Evolutionary conservation across 2,113 vertebrate species (phyloP), one percentile per base, ranked within the genome.

Genomic region (Passer domesticus): DNA sequence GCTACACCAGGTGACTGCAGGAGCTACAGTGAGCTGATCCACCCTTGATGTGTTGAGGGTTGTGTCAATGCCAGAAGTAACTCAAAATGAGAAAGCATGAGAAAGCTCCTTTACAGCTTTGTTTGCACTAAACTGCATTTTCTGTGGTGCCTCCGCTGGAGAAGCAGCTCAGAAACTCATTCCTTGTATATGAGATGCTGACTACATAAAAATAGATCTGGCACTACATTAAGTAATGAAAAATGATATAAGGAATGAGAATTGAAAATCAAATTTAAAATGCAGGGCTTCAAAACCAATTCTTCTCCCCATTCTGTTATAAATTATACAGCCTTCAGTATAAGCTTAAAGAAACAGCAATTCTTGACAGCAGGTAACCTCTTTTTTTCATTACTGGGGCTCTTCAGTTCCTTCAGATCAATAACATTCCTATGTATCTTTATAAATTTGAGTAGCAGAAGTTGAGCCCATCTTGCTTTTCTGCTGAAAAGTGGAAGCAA

Each of bases 401-500:
- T 94, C 85, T 80, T 55, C 30, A 39, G 53, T 81, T 94, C 59
- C 55, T 92, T 66, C n/a, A 41, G 95, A 97, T 96, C 97, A 93
- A 97, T 69, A 94, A 35, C 0, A 3, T 33, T 70, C 63, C 87
- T 52, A 55, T 30, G 14, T 77, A 80, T 90, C 95, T 93, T 84
- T 95, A 95, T 93, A 96, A 94, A 97, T 94, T 91, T 79, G 66
- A 95, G 89, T 25, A 93, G 68, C 72, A 95, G 74, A 95, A 87
- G 88, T 41, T 95, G 72, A 94, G 75, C 59, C 47, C 55, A 62
- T 74, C 84, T 91, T 85, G 77, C 43, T 97, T 96, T 96, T 97
- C 87, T 87, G 91, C 82, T 87, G 87, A 93, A 91, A 90, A 94
- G 94, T 33, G 15, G 90, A 89, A 92, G 31, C 43, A 83, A 81